Evolutionary conservation across 2,113 vertebrate species (phyloP).

Genomic region (Cyanistes caeruleus): DNA sequence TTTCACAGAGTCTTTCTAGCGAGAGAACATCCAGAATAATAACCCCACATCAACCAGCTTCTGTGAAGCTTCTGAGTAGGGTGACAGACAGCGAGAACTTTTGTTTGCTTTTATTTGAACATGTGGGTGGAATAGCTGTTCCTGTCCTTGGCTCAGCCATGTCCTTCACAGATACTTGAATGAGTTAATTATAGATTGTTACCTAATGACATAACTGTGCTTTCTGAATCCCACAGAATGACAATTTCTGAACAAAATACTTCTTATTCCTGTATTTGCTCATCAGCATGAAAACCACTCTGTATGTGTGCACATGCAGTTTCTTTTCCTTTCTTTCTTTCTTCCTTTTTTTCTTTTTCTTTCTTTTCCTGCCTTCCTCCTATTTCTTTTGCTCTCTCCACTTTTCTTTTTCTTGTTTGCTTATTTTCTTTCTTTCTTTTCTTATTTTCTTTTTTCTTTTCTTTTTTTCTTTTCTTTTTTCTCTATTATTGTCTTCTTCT

Average conservation of each 20-base stretch:
- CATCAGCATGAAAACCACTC: neutral
- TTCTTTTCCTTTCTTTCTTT: neutral
- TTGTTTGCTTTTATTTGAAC: constrained; percentile 50
- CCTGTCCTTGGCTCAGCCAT: constrained; percentile 44
- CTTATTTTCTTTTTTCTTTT: fast-evolving
- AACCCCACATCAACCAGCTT: constrained; percentile 47
- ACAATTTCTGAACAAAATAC: constrained; percentile 56
- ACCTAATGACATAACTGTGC: constrained; percentile 65
- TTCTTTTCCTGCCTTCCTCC: too few species aligned
- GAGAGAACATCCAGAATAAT: constrained; percentile 36
- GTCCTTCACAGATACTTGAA: constrained; percentile 70
- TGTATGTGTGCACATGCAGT: neutral
- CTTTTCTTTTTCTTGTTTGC: too few species aligned
- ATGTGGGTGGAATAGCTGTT: constrained; percentile 57
- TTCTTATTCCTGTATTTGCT: constrained; percentile 38
- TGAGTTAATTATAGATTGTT: constrained; percentile 74
- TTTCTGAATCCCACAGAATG: constrained; percentile 64
- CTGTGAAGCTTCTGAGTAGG: constrained; percentile 36
- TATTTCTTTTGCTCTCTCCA: too few species aligned
- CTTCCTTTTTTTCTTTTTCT: fast-evolving
- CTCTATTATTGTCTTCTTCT: neutral
- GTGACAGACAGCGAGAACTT: constrained; percentile 69
- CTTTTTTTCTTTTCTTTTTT: too few species aligned
- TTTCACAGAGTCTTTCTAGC: neutral
- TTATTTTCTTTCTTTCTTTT: neutral